Percentiles rank a stretch among this genome's conserved stretches.
phyloP scores from a whole-genome alignment of 1,140 invertebrate genomes.

The Caerostris extrusa region DNA sequence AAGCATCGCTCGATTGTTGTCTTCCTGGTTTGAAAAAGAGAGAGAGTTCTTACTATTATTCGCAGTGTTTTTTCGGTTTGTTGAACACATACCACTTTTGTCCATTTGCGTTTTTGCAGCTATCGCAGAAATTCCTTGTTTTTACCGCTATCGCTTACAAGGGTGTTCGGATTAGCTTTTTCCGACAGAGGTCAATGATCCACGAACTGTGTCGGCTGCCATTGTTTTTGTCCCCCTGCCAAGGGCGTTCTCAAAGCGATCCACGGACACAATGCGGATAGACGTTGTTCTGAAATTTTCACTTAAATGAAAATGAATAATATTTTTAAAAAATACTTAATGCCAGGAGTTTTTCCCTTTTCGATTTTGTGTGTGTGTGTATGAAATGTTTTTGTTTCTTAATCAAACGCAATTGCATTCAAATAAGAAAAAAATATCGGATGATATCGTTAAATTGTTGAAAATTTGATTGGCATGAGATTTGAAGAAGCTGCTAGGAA shows the following conservation, averaged over 20 bases:
- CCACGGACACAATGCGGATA: not conserved
- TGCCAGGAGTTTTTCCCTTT: no score
- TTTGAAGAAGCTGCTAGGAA: no score
- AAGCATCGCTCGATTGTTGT: not conserved
- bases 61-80: not conserved
- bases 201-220: not conserved
- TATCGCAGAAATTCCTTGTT: not conserved
- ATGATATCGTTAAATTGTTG: no score
- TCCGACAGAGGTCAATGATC: not conserved
- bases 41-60: not conserved
- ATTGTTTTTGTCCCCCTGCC: not conserved
- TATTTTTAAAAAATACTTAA: no score
- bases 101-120: not conserved
- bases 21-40: not conserved
- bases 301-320: no score
- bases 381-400: no score
- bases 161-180: not conserved
- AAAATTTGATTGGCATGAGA: no score
- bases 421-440: no score
- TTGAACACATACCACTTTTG: not conserved
- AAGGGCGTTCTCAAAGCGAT: not conserved
- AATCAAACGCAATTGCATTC: no score
- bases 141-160: not conserved
- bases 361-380: no score
- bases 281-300: not conserved